Base-by-base conservation (phyloP, 2,888 invertebrate species). In the Drosophila mettleri region DNA sequence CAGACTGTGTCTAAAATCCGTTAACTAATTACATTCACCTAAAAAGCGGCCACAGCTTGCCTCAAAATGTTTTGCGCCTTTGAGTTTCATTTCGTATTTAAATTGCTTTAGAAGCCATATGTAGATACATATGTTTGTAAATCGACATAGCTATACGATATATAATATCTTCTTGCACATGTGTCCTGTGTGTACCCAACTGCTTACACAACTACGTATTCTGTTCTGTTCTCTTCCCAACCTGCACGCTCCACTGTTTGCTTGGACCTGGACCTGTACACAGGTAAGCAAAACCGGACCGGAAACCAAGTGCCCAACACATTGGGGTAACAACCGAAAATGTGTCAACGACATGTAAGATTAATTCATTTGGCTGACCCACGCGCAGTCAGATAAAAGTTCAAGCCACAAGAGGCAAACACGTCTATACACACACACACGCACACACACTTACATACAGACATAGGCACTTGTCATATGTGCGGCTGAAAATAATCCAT, bases 311-410 rank as follows among this genome's bases (percentile, higher is more conserved):
- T 72, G 67, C 63, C 76, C 78, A 58, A 58, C 78, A 69, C 69
- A 68, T 70, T 80, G 81, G 72, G 71, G 59, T 78, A 74, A 58
- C 61, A 51, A 46, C 60, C 69, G 71, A 69, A 83, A 78, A 82
- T 90, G 90, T 90, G 90, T 88, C 90, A 90, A 79, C 87, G 90
- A 87, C 90, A 90, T 86, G 90, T 90, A 90, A 90, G 90, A 90
- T 85, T 89, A 87, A 78, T 74, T 88, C 69, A 80, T 78, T 78
- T 76, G 69, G 69, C 52, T 62, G 49, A 54, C 69, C 58, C 51
- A 67, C 55, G 51, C 58, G 57, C 57, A 49, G 29, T 18, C 64
- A 64, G 39, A 55, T 24, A 36, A 53, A 48, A 58, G 38, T 48
- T 43, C 41, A 59, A 64, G 46, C 54, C 49, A 31, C 51, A 57